Evolutionary conservation across 2,888 invertebrate genomes (phyloP), one percentile per base, ranked within the genome.

Genomic region (Dyspetes luteomarginatus): DNA sequence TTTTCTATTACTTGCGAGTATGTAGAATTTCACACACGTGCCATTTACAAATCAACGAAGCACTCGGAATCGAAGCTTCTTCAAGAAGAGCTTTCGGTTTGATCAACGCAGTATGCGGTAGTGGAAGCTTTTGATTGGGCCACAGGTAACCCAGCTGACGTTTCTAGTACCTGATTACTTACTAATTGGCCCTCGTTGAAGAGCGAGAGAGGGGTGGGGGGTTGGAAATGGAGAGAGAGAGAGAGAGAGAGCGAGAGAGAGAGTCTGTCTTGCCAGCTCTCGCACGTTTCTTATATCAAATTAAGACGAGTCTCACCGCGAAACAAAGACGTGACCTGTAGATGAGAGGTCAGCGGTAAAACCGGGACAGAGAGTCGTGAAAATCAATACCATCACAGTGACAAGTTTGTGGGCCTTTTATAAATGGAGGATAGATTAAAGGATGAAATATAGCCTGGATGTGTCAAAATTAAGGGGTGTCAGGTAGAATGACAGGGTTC

Each of bases 131-230:
- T 68, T 64, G 64, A 79, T 79, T 45, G 74, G 30, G 24, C 17
- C 15, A 24, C 15, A 28, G 68, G 24, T 41, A 41, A 30, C 28
- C 43, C 48, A 52, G 28, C 22, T 15, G 26, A 71, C 41, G 69
- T 71, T 79, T 65, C 58, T 52, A 69, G 65, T 56, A 65, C 65
- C 67, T 79, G 69, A 75, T 79, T 69, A 65, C 64, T 43, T 45
- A 50, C 65, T 79, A 75, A 79, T 79, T 79, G 69, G 58, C 64
- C 52, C 65, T 64, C 41, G 50, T 48, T 4, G 4, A 12, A 30
- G 62, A 45, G 41, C 12, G n/a, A n/a, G n/a, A n/a, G n/a, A n/a
- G n/a, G n/a, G n/a, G n/a, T n/a, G n/a, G n/a, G n/a, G n/a, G n/a
- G n/a, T n/a, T n/a, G n/a, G n/a, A n/a, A n/a, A n/a, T n/a, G n/a